Percentiles rank a stretch among this genome's conserved stretches.
phyloP scores from a whole-genome alignment of 1,140 invertebrate species.

The Dysdera silvatica region DNA sequence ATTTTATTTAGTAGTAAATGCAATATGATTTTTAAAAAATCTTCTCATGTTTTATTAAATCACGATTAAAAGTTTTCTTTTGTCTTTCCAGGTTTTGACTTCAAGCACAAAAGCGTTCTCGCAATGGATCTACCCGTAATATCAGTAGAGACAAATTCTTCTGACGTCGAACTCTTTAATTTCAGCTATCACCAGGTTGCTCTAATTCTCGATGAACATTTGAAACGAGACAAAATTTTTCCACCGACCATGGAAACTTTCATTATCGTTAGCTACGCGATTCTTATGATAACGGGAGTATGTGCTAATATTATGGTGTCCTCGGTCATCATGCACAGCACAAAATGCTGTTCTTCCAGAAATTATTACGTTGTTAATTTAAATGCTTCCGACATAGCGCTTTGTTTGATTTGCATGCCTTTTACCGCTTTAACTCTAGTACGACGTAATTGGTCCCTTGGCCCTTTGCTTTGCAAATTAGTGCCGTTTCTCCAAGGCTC shows the following conservation, averaged over 20 bases:
- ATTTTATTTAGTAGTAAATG: too few species aligned
- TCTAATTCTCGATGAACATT: neutral
- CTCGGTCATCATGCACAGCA: neutral
- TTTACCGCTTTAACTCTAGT: constrained; percentile 48
- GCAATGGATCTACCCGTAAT: neutral
- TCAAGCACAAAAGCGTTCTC: too few species aligned
- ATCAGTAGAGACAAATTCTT: neutral
- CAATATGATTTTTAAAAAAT: too few species aligned
- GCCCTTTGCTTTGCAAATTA: constrained; percentile 50
- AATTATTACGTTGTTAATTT: constrained; percentile 45
- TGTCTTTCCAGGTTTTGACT: too few species aligned
- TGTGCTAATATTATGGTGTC: neutral
- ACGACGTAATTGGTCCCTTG: constrained; percentile 41
- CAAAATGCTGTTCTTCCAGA: neutral
- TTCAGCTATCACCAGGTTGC: constrained; percentile 1
- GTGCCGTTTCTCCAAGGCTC: constrained; percentile 51
- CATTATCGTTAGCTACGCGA: neutral
- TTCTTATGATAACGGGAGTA: neutral
- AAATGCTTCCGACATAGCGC: constrained; percentile 51
- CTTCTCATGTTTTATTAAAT: too few species aligned
- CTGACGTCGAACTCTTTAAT: neutral
- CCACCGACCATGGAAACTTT: neutral
- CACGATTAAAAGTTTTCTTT: too few species aligned
- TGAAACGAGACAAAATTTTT: neutral
- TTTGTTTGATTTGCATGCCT: constrained; percentile 53